Conservation (phyloP, 1,140 invertebrate genomes). For the Bombus turneri region DNA sequence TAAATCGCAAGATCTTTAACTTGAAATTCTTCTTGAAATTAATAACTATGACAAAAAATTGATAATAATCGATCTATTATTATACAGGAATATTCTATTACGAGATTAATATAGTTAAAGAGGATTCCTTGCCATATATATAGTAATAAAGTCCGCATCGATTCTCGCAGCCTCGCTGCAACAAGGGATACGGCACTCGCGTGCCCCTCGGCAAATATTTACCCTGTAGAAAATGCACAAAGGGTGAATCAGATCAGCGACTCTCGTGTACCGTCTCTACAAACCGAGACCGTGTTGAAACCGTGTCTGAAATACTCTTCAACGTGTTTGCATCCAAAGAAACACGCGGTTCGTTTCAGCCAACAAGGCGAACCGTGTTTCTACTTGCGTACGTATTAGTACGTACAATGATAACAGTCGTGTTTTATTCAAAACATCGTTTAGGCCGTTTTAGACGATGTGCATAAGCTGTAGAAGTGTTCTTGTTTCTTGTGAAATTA, state of each 20-base stretch:
- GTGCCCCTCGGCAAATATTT: constrained; percentile 23
- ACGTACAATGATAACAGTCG: background rate
- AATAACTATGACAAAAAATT: too few species aligned
- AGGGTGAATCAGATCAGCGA: constrained; percentile 33
- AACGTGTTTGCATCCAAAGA: background rate
- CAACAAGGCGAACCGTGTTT: background rate
- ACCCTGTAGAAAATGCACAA: constrained; percentile 36
- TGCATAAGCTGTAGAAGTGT: too few species aligned
- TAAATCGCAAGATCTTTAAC: too few species aligned
- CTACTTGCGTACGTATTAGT: background rate
- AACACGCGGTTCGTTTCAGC: background rate
- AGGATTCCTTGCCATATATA: background rate
- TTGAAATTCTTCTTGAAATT: too few species aligned
- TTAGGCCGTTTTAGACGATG: background rate
- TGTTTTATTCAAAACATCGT: background rate
- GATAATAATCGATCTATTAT: too few species aligned
- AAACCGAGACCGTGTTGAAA: background rate
- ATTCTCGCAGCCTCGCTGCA: background rate
- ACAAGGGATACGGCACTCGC: background rate
- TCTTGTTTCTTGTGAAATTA: too few species aligned
- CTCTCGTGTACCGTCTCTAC: background rate
- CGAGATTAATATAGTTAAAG: background rate
- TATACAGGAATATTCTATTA: background rate
- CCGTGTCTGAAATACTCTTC: background rate
- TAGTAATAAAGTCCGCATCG: constrained; percentile 11